Evolutionary conservation across 2,797 vertebrate species (phyloP).

Genomic region (Acrossocheilus wenchowensis): DNA sequence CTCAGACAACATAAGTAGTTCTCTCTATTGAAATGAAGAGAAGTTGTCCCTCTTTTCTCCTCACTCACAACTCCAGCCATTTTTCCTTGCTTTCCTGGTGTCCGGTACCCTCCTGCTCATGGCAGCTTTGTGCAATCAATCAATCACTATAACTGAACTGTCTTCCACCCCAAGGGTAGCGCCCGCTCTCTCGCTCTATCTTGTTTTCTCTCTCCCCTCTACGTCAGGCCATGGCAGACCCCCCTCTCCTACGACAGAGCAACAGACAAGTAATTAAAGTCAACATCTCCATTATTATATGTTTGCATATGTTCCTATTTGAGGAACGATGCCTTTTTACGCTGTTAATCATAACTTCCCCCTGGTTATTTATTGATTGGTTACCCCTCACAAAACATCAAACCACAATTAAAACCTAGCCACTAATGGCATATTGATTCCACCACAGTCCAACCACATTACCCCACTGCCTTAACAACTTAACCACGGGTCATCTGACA

Average conservation of each 20-base stretch:
- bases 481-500: conserved; percentile 52
- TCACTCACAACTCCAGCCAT: conserved; percentile 34
- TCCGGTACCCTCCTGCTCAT: conserved; percentile 53
- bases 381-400: conserved; percentile 37
- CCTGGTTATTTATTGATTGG: conserved; percentile 45
- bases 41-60: conserved; percentile 37
- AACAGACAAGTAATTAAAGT: conserved; percentile 5
- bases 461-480: conserved; percentile 41
- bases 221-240: neutral
- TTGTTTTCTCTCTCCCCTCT: conserved; percentile 7
- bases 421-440: conserved; percentile 51
- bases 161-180: conserved; percentile 23
- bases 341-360: conserved; percentile 37
- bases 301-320: neutral
- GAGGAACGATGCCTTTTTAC: neutral
- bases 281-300: neutral
- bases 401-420: conserved; percentile 47
- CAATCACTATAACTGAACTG: conserved; percentile 53
- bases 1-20: conserved; percentile 51
- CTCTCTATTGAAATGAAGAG: conserved; percentile 50
- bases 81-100: conserved; percentile 46
- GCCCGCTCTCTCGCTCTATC: neutral
- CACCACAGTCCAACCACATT: conserved; percentile 43
- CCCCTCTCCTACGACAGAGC: neutral
- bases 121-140: conserved; percentile 59